A percentile compares a stretch with the other conserved stretches of the same genome.
Conservation (phyloP, 2,888 invertebrate genomes). For the Hypomecis atomaria region DNA sequence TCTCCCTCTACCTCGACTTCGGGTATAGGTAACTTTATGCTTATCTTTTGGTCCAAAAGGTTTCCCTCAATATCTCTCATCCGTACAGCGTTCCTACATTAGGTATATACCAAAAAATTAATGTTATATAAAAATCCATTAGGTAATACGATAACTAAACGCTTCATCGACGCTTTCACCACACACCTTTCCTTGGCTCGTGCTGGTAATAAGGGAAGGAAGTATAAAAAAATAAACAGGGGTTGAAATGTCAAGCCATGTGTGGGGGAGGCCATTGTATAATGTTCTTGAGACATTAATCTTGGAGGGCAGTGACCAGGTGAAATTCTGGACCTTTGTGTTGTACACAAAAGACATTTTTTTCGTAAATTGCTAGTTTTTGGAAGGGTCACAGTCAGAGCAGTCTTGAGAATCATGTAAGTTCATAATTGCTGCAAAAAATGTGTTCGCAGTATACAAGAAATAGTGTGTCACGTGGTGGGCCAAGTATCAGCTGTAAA, state of each 20-base stretch:
- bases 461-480: neutral
- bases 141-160: slow-evolving; percentile 54
- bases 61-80: too few relatives aligned
- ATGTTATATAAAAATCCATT: neutral
- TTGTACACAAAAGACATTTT: slow-evolving; percentile 30
- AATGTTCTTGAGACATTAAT: slow-evolving; percentile 73
- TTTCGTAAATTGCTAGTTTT: slow-evolving; percentile 27
- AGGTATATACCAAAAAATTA: neutral
- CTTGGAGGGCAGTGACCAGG: slow-evolving; percentile 75
- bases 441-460: neutral
- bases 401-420: neutral
- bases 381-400: slow-evolving; percentile 11
- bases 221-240: slow-evolving; percentile 67
- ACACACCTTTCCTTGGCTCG: slow-evolving; percentile 78
- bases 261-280: slow-evolving; percentile 74
- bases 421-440: neutral
- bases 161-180: slow-evolving; percentile 75
- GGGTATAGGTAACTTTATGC: too few relatives aligned
- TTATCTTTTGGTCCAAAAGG: too few relatives aligned
- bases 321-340: slow-evolving; percentile 57
- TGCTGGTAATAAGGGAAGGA: slow-evolving; percentile 75
- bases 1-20: too few relatives aligned
- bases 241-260: slow-evolving; percentile 76
- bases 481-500: too few relatives aligned
- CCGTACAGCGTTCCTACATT: too few relatives aligned